Conservation (phyloP, 1,140 invertebrate species). For the Drosophila trapezifrons region DNA sequence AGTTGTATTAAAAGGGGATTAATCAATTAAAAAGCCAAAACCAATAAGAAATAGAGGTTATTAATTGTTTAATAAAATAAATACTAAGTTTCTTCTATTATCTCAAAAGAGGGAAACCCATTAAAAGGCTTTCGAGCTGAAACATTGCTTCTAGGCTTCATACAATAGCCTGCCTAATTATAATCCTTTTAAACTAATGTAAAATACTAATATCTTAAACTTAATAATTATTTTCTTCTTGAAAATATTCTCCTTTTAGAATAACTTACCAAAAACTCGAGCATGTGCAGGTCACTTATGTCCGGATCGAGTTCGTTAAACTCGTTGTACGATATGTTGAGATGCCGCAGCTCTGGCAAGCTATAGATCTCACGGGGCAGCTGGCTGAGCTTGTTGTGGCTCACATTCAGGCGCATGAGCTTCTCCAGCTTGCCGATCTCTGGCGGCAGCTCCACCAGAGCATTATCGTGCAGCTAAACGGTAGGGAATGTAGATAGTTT, state of each 20-base stretch:
- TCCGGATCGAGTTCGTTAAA: conserved; percentile 86
- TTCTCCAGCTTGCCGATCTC: conserved; percentile 91
- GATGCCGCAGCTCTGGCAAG: conserved; percentile 87
- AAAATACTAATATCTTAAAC: no score
- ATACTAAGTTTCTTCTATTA: no score
- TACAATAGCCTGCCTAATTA: no score
- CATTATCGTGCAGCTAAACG: conserved; percentile 91
- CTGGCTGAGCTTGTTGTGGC: conserved; percentile 89
- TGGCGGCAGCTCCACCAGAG: conserved; percentile 88
- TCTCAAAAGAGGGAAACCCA: background rate
- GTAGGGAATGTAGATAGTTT: background rate
- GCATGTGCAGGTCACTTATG: conserved; percentile 90
- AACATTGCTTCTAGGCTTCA: no score
- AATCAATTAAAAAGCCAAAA: conserved; percentile 32
- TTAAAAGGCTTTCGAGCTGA: no score
- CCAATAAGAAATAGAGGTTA: background rate
- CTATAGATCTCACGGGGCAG: conserved; percentile 88
- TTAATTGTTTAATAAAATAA: background rate
- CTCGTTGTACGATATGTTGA: conserved; percentile 90
- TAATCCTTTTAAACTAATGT: background rate
- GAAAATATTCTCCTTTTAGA: no score
- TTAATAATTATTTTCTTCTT: no score
- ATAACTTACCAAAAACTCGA: conserved; percentile 87
- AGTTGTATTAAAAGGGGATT: conserved; percentile 13
- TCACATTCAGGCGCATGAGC: conserved; percentile 91